Evolutionary conservation across 2,797 vertebrate genomes (phyloP), one percentile per base, ranked within the genome.

Genomic region (Sciaenops ocellatus): DNA sequence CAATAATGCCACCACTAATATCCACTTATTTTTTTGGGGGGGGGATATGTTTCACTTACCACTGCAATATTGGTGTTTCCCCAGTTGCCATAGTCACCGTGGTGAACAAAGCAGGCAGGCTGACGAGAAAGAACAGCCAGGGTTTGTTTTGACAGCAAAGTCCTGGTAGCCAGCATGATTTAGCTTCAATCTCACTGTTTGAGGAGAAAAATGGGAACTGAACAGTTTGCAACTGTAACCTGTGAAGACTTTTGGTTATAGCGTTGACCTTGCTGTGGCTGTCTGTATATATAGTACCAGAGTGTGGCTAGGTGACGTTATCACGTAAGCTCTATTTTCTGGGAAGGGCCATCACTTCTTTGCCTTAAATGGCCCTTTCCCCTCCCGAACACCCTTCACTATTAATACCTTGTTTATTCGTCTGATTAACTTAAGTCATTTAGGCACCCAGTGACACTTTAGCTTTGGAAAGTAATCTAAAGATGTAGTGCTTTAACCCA

Each of bases 71-170:
- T 95, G 85, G 93, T 93, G 64, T 95, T 95, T 24, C 95, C 94
- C 94, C 94, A 95, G 92, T 95, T 95, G 64, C 94, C 95, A 84
- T 92, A 91, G 79, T 95, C 92, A 68, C 93, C 92, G 0, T 94
- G 93, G 81, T 95, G 94, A 62, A 91, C 86, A 47, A 93, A 93
- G 85, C 93, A 94, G 76, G 86, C 91, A 0, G 95, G 91, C 86
- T 95, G 94, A 24, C 90, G 93, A 57, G 79, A 76, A 8, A 95
- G 83, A 64, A 83, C 74, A 13, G 85, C 68, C 82, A 94, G 78
- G 3, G 91, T 90, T 65, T 93, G 89, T 79, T 94, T 95, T 26
- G 89, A 91, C 44, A 95, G 91, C 76, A 94, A 60, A 56, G 89
- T 86, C 79, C 92, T 92, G 78, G 91, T 91, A 63, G 93, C 93